Conservation (phyloP, 2,113 vertebrate species). For the Perca schrenkii region DNA sequence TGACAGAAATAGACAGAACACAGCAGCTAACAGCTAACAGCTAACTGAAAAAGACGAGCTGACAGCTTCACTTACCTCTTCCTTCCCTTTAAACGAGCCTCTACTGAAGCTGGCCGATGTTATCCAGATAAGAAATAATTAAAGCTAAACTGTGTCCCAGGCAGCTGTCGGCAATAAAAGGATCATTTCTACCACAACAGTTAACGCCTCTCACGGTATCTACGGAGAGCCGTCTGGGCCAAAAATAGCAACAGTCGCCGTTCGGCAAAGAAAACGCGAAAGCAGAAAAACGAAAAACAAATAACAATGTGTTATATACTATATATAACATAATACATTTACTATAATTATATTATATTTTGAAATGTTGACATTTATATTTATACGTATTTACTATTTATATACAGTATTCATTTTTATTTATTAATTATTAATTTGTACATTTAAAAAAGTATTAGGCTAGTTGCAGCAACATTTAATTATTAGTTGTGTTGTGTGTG, state of each 20-base stretch:
- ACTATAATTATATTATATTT: too few relatives aligned
- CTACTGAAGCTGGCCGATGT: too few relatives aligned
- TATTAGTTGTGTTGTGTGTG: too few relatives aligned
- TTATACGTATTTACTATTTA: too few relatives aligned
- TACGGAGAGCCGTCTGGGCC: slow-evolving; percentile 60
- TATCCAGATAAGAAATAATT: too few relatives aligned
- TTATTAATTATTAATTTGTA: too few relatives aligned
- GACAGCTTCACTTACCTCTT: slow-evolving; percentile 29
- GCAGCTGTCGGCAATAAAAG: slow-evolving; percentile 6
- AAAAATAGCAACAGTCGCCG: slow-evolving; percentile 1
- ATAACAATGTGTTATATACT: too few relatives aligned
- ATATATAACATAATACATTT: too few relatives aligned
- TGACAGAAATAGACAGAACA: background rate
- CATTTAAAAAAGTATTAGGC: too few relatives aligned
- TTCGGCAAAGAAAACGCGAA: slow-evolving; percentile 39
- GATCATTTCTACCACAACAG: slow-evolving; percentile 58
- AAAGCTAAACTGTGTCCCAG: background rate
- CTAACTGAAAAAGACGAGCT: background rate
- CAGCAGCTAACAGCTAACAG: background rate
- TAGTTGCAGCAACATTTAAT: too few relatives aligned
- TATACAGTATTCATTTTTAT: too few relatives aligned
- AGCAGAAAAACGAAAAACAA: background rate
- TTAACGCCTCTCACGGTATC: slow-evolving; percentile 47
- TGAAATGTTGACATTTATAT: too few relatives aligned
- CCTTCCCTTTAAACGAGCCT: background rate